phyloP scores from a whole-genome alignment of 2,797 vertebrate species.

The Limosa lapponica region DNA sequence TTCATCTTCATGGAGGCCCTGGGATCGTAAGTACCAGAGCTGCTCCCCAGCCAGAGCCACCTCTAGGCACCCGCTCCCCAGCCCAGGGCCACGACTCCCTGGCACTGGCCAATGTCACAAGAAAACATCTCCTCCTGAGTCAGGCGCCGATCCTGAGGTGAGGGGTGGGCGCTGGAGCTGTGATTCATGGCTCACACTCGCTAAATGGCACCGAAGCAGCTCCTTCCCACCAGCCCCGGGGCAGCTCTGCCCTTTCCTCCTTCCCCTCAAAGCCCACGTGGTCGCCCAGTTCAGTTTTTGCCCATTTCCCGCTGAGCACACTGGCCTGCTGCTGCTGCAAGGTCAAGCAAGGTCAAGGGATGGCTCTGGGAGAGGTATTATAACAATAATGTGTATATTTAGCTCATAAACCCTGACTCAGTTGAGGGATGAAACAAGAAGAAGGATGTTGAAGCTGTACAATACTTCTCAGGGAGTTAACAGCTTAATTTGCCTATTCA shows the following conservation, averaged over 20 bases:
- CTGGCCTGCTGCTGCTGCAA: not conserved
- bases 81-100: not conserved
- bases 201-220: not conserved
- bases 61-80: accelerated
- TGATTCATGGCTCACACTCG: accelerated
- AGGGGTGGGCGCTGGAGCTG: not conserved
- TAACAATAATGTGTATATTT: not conserved
- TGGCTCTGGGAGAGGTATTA: not conserved
- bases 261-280: accelerated
- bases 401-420: conserved; percentile 26
- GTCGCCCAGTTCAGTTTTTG: accelerated
- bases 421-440: conserved; percentile 27
- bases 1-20: conserved; percentile 93
- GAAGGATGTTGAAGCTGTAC: not conserved
- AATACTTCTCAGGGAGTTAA: not conserved
- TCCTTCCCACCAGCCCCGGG: not conserved
- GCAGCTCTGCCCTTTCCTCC: not conserved
- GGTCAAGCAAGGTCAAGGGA: not conserved
- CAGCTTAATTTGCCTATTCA: conserved; percentile 41
- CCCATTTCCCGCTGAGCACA: not conserved
- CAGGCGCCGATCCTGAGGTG: accelerated
- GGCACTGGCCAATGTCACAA: accelerated
- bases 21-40: conserved; percentile 87
- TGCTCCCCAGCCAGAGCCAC: not conserved
- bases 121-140: accelerated